Evolutionary conservation across 2,888 invertebrate genomes (phyloP), one percentile per base, ranked within the genome.

Genomic region (Cephalotes varians): DNA sequence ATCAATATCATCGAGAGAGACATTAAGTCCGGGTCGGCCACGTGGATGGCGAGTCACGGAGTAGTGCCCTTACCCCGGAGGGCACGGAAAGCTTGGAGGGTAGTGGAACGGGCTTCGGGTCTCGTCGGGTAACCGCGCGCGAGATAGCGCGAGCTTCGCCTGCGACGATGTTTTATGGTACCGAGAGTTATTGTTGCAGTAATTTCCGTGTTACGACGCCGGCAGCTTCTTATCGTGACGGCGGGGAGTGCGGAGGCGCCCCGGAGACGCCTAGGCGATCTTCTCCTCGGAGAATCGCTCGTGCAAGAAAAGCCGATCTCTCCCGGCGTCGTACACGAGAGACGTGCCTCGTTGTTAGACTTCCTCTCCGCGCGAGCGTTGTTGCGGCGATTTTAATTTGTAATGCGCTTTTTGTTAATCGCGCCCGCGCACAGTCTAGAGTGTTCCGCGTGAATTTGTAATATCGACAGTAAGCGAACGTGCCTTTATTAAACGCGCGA

Each of bases 151-250:
- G 56, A 44, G 71, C 77, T 34, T 71, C 56, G 77, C 71, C 77
- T 71, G 56, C 77, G 77, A 77, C 77, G 69, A 79, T 79, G 77
- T 79, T 79, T 79, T 79, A 79, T 71, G 71, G 56, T 79, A 71
- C 77, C 71, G 56, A 79, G 77, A 79, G 77, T 79, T 79, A 79
- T 79, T 79, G 77, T 79, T 79, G 77, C 77, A 79, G 77, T 79
- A 79, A 79, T 79, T 79, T 79, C 77, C 77, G 77, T 79, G 77
- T 79, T 79, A 79, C 77, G 71, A 56, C 77, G 56, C 44, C 56
- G 71, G 56, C 71, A 79, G 77, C 77, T 79, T 79, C 77, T 79
- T 79, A 79, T 79, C 77, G 77, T 69, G 54, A 31, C 31, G 31
- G 37, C 47, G 54, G n/a, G 44, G 34, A 7, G 72, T 9, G 31